Conservation (phyloP, 2,797 vertebrate genomes). For the Moxostoma hubbsi region DNA sequence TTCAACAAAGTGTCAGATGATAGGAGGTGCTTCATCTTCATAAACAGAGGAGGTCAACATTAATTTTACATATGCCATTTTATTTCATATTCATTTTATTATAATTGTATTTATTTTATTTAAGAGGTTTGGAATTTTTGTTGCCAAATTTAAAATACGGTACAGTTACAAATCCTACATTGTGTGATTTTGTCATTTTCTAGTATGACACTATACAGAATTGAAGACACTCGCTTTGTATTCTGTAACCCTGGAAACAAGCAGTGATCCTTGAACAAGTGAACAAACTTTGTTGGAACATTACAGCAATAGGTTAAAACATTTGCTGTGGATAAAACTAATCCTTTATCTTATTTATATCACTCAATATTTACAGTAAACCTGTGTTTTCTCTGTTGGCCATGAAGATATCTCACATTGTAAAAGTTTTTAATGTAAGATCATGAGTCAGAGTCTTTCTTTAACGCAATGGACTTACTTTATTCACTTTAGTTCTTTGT, state of each 20-base stretch:
- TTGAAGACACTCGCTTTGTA: neutral
- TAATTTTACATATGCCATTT: no score
- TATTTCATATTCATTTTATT: no score
- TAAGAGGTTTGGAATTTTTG: no score
- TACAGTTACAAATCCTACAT: no score
- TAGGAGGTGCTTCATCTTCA: no score
- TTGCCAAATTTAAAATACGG: no score
- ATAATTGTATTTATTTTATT: no score
- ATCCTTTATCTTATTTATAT: neutral
- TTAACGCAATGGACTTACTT: neutral
- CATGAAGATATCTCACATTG: neutral
- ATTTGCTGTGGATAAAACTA: neutral
- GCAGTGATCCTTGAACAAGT: neutral
- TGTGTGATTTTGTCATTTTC: no score
- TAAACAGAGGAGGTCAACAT: no score
- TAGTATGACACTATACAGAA: neutral
- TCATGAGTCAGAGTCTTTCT: neutral
- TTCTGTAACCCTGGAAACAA: conserved; percentile 11
- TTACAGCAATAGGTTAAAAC: neutral
- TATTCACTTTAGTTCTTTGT: conserved; percentile 1
- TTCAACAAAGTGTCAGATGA: no score
- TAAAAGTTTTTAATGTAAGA: neutral
- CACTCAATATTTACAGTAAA: neutral
- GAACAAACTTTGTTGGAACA: neutral
- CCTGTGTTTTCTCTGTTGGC: neutral